These are phyloP conservation scores for Cephus sareptanus DNA, from an alignment of 2,888 invertebrate species.

Conservation along the genomic window DNA sequence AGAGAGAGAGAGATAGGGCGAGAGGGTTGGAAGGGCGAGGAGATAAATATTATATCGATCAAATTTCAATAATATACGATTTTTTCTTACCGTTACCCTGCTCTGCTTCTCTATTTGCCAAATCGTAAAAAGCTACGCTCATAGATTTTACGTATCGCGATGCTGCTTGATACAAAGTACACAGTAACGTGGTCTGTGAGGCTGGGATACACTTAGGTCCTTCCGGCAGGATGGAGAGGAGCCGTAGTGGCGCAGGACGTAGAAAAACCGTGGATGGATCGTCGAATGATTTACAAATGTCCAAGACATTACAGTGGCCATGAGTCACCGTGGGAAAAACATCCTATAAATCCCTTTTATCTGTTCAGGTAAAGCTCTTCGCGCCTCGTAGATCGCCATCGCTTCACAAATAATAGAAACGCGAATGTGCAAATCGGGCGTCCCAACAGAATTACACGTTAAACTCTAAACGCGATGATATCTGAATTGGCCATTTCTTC, in stretches of 20 bases:
- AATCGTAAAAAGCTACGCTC: background rate
- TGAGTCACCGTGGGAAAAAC: background rate
- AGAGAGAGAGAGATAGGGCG: background rate
- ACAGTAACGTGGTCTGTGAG: background rate
- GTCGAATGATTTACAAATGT: background rate
- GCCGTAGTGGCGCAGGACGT: background rate
- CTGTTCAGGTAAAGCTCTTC: background rate
- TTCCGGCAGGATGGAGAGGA: background rate
- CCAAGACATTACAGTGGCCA: background rate
- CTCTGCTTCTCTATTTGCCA: background rate
- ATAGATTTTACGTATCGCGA: background rate
- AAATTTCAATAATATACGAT: background rate
- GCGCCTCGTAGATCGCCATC: background rate
- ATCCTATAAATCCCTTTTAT: background rate
- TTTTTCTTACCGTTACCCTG: background rate
- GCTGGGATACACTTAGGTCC: background rate
- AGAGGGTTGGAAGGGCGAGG: background rate
- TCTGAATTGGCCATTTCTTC: background rate
- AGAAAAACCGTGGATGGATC: background rate
- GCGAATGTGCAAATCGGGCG: background rate
- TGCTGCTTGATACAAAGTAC: background rate
- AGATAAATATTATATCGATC: background rate
- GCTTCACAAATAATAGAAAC: background rate
- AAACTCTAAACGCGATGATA: background rate
- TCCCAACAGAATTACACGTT: background rate